These are phyloP conservation scores for Trinorchestia longiramus DNA, from an alignment of 1,140 invertebrate species.

Conservation along the genomic window DNA sequence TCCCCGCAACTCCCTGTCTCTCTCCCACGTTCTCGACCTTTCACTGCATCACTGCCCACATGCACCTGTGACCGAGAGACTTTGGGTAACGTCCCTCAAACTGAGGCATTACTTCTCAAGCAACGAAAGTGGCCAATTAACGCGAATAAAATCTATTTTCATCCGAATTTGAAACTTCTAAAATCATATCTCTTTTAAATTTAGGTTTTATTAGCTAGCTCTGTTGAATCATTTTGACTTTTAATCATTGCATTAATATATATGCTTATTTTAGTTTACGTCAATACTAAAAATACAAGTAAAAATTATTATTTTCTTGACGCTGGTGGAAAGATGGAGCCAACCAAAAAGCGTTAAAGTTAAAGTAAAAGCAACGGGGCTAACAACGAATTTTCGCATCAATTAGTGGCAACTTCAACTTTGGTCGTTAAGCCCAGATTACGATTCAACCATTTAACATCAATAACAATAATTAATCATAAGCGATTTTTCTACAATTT, in stretches of 20 bases:
- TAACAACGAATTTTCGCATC: neutral
- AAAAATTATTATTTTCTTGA: neutral
- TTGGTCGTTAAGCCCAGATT: neutral
- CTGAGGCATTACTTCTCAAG: neutral
- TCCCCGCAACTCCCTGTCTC: neutral
- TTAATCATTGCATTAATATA: neutral
- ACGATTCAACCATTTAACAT: neutral
- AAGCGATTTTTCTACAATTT: neutral
- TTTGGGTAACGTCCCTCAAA: neutral
- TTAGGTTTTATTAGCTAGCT: neutral
- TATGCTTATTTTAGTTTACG: neutral
- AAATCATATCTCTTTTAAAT: neutral
- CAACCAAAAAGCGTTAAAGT: neutral
- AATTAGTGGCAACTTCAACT: neutral
- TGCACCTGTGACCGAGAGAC: neutral
- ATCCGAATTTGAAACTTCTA: neutral
- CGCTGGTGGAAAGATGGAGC: neutral
- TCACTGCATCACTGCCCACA: constrained; percentile 20
- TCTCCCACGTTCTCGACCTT: constrained; percentile 21
- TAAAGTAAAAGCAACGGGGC: neutral
- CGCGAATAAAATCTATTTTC: neutral
- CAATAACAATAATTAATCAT: neutral
- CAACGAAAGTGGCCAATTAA: neutral
- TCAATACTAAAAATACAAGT: neutral
- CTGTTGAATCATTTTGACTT: neutral